phyloP scores from a whole-genome alignment of 2,888 invertebrate genomes.

The Eupithecia exiguata region DNA sequence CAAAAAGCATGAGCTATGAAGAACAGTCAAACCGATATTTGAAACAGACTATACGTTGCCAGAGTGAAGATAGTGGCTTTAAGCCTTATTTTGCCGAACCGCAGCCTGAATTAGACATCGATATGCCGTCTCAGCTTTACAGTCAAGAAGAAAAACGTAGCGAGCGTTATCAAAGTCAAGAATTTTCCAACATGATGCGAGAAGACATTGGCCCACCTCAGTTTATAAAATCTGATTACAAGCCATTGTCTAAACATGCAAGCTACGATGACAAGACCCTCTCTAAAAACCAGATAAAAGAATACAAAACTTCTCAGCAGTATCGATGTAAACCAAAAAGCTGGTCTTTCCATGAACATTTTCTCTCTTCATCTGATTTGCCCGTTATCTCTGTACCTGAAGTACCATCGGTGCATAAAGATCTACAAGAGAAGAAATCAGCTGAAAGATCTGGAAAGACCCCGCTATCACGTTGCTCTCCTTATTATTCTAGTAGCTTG shows the following conservation, averaged over 20 bases:
- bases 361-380: slow-evolving; percentile 82
- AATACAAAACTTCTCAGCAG: slow-evolving; percentile 84
- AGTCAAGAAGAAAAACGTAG: slow-evolving; percentile 86
- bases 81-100: slow-evolving; percentile 74
- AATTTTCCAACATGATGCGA: slow-evolving; percentile 81
- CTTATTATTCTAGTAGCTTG: slow-evolving; percentile 89
- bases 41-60: slow-evolving; percentile 82
- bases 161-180: slow-evolving; percentile 86
- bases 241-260: slow-evolving; percentile 85
- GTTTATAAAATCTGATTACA: slow-evolving; percentile 81
- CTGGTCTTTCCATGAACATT: slow-evolving; percentile 86
- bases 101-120: slow-evolving; percentile 83
- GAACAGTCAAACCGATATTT: slow-evolving; percentile 75
- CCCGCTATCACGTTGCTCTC: slow-evolving; percentile 87
- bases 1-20: slow-evolving; percentile 80
- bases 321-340: slow-evolving; percentile 84
- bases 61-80: slow-evolving; percentile 84
- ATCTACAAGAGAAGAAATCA: slow-evolving; percentile 73
- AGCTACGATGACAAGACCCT: slow-evolving; percentile 86
- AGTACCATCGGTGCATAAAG: slow-evolving; percentile 75
- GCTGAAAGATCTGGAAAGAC: slow-evolving; percentile 80
- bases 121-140: slow-evolving; percentile 82
- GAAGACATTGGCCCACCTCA: slow-evolving; percentile 66
- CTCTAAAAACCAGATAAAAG: slow-evolving; percentile 86
- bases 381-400: slow-evolving; percentile 83